Conservation (phyloP, 1,140 invertebrate genomes). For the Potamilus streckersoni region DNA sequence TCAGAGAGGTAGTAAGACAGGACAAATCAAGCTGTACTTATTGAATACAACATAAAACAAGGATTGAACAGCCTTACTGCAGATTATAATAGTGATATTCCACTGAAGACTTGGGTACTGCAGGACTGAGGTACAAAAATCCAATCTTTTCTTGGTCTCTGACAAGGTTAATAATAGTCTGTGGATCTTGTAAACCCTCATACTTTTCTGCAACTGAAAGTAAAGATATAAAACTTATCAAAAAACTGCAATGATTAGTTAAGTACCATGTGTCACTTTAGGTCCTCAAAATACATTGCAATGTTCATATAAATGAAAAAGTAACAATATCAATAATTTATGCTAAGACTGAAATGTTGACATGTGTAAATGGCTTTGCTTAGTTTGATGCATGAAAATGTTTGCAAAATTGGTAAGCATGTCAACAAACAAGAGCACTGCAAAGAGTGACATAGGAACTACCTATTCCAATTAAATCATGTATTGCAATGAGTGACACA, state of each 20-base stretch:
- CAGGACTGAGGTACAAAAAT: constrained; percentile 66
- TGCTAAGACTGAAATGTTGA: no score
- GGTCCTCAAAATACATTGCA: not conserved
- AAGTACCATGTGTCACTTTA: not conserved
- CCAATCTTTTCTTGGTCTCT: constrained; percentile 53
- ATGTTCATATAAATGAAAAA: not conserved
- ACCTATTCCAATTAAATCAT: not conserved
- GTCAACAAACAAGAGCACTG: not conserved
- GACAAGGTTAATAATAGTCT: constrained; percentile 59
- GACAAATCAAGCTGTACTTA: no score
- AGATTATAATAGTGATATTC: constrained; percentile 68
- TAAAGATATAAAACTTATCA: constrained; percentile 1
- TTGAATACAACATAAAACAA: no score
- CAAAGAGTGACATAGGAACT: no score
- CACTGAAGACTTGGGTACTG: constrained; percentile 64
- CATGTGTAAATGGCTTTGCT: no score
- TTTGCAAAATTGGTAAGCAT: no score
- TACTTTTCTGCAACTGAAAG: constrained; percentile 49
- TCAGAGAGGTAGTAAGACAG: no score
- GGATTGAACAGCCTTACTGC: constrained; percentile 50
- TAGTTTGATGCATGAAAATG: no score
- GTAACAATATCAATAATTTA: no score
- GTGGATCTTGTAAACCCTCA: constrained; percentile 57
- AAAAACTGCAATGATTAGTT: not conserved
- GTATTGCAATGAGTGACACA: no score